phyloP scores from a whole-genome alignment of 2,888 invertebrate species.

The Thymelicus acteon region DNA sequence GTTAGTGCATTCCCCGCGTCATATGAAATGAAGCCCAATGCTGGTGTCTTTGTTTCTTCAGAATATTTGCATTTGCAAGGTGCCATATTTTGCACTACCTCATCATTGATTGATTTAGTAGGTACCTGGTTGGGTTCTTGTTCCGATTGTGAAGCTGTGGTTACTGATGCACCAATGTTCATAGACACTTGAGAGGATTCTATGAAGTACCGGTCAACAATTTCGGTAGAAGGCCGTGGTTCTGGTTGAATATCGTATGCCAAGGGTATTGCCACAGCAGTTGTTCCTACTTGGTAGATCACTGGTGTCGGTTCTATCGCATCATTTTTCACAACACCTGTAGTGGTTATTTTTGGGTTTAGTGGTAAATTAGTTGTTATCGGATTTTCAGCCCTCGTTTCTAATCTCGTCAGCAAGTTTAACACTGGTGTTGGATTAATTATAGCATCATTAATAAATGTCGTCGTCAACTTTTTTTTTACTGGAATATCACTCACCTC shows the following conservation, averaged over 20 bases:
- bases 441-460: background rate
- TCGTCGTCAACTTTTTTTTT: background rate
- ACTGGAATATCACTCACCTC: background rate
- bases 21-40: background rate
- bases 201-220: background rate
- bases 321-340: background rate
- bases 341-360: background rate
- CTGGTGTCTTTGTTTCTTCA: background rate
- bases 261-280: background rate
- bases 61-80: constrained; percentile 20
- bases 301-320: constrained; percentile 5
- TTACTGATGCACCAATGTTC: background rate
- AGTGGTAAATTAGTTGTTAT: background rate
- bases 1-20: background rate
- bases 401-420: background rate
- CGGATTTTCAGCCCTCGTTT: constrained; percentile 1
- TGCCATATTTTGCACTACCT: background rate
- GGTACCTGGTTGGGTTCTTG: constrained; percentile 5
- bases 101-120: background rate
- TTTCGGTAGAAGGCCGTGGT: constrained; percentile 1
- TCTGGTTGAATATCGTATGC: background rate
- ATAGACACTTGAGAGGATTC: constrained; percentile 20
- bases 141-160: constrained; percentile 3
- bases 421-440: constrained; percentile 10
- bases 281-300: background rate